phyloP scores from a whole-genome alignment of 2,113 vertebrate species.

The Apteryx owenii region DNA sequence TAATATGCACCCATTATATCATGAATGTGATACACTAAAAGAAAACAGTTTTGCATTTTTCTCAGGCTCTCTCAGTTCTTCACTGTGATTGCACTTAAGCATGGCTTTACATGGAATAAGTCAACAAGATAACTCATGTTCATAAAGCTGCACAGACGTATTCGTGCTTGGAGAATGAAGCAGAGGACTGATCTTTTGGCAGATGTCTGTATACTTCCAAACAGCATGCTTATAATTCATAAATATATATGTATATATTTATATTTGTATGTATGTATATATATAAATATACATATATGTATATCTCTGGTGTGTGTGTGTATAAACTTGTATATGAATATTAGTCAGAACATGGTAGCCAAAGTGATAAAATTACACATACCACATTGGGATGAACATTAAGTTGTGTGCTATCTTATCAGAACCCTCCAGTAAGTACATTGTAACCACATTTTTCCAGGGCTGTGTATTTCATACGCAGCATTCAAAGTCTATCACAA shows the following conservation, averaged over 20 bases:
- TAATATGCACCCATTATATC: neutral
- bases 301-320: neutral
- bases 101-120: neutral
- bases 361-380: neutral
- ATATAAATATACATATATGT: neutral
- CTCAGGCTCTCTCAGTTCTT: neutral
- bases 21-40: neutral
- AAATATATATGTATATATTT: neutral
- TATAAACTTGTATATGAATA: neutral
- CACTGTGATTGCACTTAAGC: neutral
- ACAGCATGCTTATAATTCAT: neutral
- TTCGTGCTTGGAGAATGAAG: neutral
- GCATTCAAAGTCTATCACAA: constrained; percentile 27
- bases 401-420: constrained; percentile 3
- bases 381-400: neutral
- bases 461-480: neutral
- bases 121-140: neutral
- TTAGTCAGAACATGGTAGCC: neutral
- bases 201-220: neutral
- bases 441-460: neutral
- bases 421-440: neutral
- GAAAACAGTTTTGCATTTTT: neutral
- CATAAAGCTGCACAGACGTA: neutral
- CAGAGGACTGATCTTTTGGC: neutral
- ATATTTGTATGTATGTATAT: neutral